These are phyloP conservation scores for Pteromalus puparum DNA, from an alignment of 1,140 invertebrate species.

Conservation along the genomic window DNA sequence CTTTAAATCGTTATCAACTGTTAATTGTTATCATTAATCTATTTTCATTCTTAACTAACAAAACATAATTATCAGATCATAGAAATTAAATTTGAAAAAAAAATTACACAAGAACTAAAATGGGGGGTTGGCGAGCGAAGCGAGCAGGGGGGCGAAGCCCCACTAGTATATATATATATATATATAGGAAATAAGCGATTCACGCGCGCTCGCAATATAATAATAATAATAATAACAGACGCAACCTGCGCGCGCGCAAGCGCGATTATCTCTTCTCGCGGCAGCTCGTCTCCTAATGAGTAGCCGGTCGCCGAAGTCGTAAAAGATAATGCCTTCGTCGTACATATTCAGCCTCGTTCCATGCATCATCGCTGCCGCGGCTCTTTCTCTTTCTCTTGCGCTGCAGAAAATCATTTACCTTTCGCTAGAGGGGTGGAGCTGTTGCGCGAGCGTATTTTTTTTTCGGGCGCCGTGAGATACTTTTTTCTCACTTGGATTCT, in stretches of 20 bases:
- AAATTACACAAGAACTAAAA: too few relatives aligned
- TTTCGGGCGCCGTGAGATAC: background rate
- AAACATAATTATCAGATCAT: too few relatives aligned
- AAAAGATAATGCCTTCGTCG: conserved; percentile 60
- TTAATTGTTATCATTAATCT: too few relatives aligned
- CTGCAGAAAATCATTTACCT: conserved; percentile 21
- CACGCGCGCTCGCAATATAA: conserved; percentile 3
- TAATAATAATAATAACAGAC: conserved; percentile 21
- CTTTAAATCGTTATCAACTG: too few relatives aligned
- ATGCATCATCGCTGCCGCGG: background rate
- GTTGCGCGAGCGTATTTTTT: background rate
- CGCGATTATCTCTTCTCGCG: conserved; percentile 39
- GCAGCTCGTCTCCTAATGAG: conserved; percentile 57
- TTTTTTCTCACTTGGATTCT: background rate
- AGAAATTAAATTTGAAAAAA: too few relatives aligned
- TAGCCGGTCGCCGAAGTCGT: conserved; percentile 58
- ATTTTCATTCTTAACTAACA: too few relatives aligned
- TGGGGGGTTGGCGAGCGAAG: too few relatives aligned
- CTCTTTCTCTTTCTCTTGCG: background rate
- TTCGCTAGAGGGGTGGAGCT: background rate
- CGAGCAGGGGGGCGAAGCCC: too few relatives aligned
- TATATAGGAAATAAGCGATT: conserved; percentile 3
- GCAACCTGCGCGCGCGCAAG: background rate
- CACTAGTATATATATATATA: too few relatives aligned
- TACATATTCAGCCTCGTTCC: conserved; percentile 52